A percentile compares a stretch with the other conserved stretches of the same genome.
Evolutionary conservation across 1,140 invertebrate genomes (phyloP).

Genomic region (Lycorma delicatula): DNA sequence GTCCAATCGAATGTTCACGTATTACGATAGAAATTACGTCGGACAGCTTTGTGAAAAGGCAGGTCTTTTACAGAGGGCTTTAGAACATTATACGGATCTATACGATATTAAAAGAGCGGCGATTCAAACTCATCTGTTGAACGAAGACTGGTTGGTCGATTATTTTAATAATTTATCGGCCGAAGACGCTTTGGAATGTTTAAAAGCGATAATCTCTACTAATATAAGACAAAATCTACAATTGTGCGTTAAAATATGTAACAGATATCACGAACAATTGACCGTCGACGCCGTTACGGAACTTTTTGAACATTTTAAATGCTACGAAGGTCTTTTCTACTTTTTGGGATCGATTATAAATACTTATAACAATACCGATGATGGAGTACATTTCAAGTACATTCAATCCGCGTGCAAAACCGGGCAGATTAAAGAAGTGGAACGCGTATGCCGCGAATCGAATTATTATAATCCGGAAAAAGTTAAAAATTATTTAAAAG

Average conservation of each 20-base stretch:
- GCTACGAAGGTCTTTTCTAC: conserved; percentile 97
- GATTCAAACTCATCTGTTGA: conserved; percentile 91
- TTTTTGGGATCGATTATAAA: conserved; percentile 94
- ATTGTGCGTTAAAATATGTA: conserved; percentile 93
- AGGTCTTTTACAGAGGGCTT: conserved; percentile 83
- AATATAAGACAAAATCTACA: conserved; percentile 97
- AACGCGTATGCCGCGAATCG: conserved; percentile 95
- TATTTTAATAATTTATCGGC: conserved; percentile 97
- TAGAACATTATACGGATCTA: conserved; percentile 89
- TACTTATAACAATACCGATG: conserved; percentile 98
- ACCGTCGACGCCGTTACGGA: conserved; percentile 96
- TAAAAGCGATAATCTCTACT: conserved; percentile 95
- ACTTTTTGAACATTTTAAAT: conserved; percentile 97
- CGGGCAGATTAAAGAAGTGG: conserved; percentile 98
- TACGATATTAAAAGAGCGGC: conserved; percentile 99
- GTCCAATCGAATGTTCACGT: conserved; percentile 98
- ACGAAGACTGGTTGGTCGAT: conserved; percentile 94
- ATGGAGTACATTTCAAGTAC: conserved; percentile 99
- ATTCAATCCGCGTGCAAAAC: conserved; percentile 96
- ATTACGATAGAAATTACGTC: conserved; percentile 94
- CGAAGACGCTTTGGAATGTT: conserved; percentile 94
- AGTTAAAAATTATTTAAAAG: conserved; percentile 99
- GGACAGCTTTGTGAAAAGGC: conserved; percentile 99
- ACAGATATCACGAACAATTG: conserved; percentile 97
- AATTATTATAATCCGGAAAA: conserved; percentile 97